Percentiles rank a stretch among this genome's conserved stretches.
Evolutionary conservation across 1,140 invertebrate species (phyloP).

Genomic region (Camponotus vicinus): DNA sequence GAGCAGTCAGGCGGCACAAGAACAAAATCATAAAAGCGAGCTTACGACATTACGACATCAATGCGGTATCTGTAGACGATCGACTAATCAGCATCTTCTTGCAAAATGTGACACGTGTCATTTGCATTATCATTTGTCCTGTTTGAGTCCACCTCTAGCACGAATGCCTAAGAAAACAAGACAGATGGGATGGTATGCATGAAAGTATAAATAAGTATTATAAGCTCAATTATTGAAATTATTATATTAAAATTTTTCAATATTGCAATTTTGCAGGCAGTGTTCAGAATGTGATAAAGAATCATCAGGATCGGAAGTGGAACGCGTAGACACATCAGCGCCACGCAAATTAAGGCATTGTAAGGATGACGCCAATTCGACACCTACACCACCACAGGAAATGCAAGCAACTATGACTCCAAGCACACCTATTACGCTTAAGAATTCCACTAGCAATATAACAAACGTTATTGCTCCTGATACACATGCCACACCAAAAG

Average conservation of each 20-base stretch:
- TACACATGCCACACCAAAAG: slow-evolving; percentile 81
- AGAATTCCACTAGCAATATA: slow-evolving; percentile 68
- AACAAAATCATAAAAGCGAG: slow-evolving; percentile 88
- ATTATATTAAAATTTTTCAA: slow-evolving; percentile 4
- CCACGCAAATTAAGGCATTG: slow-evolving; percentile 92
- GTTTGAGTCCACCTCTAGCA: slow-evolving; percentile 96
- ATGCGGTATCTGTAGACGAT: slow-evolving; percentile 94
- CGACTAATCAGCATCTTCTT: slow-evolving; percentile 94
- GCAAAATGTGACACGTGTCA: slow-evolving; percentile 98
- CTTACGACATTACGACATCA: slow-evolving; percentile 84
- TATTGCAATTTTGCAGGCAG: slow-evolving; percentile 87
- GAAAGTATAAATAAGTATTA: not conserved
- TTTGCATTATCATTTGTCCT: slow-evolving; percentile 96
- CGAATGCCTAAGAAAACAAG: slow-evolving; percentile 98
- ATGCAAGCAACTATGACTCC: slow-evolving; percentile 79
- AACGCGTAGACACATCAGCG: slow-evolving; percentile 91
- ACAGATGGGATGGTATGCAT: slow-evolving; percentile 94
- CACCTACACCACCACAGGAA: slow-evolving; percentile 78
- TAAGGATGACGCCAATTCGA: slow-evolving; percentile 87
- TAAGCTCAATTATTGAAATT: not conserved
- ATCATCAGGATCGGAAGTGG: slow-evolving; percentile 91
- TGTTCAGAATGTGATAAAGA: slow-evolving; percentile 96
- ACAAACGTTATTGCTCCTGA: slow-evolving; percentile 71
- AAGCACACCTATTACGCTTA: slow-evolving; percentile 77
- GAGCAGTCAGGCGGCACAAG: slow-evolving; percentile 88